A percentile compares a stretch with the other conserved stretches of the same genome.
Conservation (phyloP, 2,888 invertebrate species). For the Labia minor region DNA sequence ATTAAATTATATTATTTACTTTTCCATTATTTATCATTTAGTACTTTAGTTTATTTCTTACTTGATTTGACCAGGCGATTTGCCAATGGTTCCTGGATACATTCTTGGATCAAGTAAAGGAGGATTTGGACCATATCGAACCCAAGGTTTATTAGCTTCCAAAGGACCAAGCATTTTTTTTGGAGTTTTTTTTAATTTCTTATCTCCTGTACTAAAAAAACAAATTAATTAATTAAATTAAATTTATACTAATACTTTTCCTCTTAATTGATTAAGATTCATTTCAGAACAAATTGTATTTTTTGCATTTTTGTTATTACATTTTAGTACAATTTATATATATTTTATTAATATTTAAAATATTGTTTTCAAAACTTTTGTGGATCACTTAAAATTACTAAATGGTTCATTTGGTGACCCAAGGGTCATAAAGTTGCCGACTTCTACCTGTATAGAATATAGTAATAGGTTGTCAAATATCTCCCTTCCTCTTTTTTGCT, state of each 20-base stretch:
- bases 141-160: not conserved
- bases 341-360: too few relatives aligned
- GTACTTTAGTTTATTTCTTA: not conserved
- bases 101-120: not conserved
- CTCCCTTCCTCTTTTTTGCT: too few relatives aligned
- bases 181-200: not conserved
- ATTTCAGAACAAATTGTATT: not conserved
- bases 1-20: too few relatives aligned
- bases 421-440: too few relatives aligned
- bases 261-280: not conserved
- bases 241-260: not conserved
- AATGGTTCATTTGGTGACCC: too few relatives aligned
- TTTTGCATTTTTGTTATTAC: too few relatives aligned
- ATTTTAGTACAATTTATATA: too few relatives aligned
- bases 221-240: constrained; percentile 18
- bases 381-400: too few relatives aligned
- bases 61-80: not conserved
- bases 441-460: too few relatives aligned
- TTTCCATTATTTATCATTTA: too few relatives aligned
- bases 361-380: too few relatives aligned
- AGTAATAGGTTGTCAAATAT: too few relatives aligned
- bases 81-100: not conserved
- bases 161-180: not conserved
- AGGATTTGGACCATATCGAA: not conserved
- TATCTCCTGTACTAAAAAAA: constrained; percentile 18